phyloP scores from a whole-genome alignment of 64 coral and sea anemone genomes.

The Hydrozoanthus tunicans region DNA sequence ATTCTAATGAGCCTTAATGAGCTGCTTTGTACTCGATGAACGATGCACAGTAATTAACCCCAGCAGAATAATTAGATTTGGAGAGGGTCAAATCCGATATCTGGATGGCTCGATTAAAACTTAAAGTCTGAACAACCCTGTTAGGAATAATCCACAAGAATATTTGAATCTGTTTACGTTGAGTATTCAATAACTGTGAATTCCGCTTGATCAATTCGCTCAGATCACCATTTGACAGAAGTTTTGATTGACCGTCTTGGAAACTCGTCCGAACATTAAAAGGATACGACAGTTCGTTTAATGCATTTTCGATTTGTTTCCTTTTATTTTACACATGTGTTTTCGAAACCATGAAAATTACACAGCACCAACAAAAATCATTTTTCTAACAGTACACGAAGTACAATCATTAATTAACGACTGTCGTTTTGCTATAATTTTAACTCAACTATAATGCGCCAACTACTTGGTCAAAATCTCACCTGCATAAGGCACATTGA shows the following conservation, averaged over 20 bases:
- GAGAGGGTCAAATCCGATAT: constrained; percentile 66
- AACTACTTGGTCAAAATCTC: background rate
- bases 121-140: background rate
- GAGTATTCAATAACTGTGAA: background rate
- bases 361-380: background rate
- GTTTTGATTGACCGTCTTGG: background rate
- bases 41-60: constrained; percentile 94
- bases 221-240: background rate
- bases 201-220: constrained; percentile 19
- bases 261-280: background rate
- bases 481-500: constrained; percentile 45
- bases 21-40: constrained; percentile 91
- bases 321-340: constrained; percentile 43
- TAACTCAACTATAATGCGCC: background rate
- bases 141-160: background rate
- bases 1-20: constrained; percentile 95
- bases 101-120: constrained; percentile 25
- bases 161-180: background rate
- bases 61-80: constrained; percentile 80
- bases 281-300: constrained; percentile 19
- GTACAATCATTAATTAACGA: constrained; percentile 30
- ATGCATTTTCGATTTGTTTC: constrained; percentile 27
- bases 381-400: background rate
- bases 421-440: background rate
- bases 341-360: constrained; percentile 19